A percentile compares a stretch with the other conserved stretches of the same genome.
Conservation (phyloP, 2,888 invertebrate species). For the Saturnia japonica region DNA sequence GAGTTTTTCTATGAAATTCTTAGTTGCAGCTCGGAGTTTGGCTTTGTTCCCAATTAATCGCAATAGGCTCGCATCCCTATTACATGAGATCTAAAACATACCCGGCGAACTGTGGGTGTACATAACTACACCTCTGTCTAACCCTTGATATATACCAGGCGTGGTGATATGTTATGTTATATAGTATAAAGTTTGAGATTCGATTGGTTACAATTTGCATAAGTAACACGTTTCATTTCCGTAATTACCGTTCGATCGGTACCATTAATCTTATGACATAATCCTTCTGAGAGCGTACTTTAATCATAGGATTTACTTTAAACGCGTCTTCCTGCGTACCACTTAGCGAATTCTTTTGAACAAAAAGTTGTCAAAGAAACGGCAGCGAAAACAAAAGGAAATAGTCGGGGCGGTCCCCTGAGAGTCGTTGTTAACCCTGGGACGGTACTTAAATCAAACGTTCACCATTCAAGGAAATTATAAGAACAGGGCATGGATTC, state of each 20-base stretch:
- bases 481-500: constrained; percentile 74
- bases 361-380: constrained; percentile 74
- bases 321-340: constrained; percentile 58
- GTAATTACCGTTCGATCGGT: constrained; percentile 68
- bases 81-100: too few relatives aligned
- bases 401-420: constrained; percentile 76
- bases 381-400: constrained; percentile 75
- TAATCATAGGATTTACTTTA: constrained; percentile 69
- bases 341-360: constrained; percentile 67
- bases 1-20: too few relatives aligned
- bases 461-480: constrained; percentile 79
- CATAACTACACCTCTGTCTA: too few relatives aligned
- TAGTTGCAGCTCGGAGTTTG: too few relatives aligned
- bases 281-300: constrained; percentile 62
- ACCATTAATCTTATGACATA: constrained; percentile 64
- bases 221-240: constrained; percentile 68
- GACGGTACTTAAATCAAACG: constrained; percentile 81
- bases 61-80: too few relatives aligned
- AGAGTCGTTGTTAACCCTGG: constrained; percentile 72
- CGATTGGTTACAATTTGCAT: constrained; percentile 62
- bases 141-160: too few relatives aligned
- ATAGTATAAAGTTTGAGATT: constrained; percentile 25
- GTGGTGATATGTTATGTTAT: too few relatives aligned
- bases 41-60: too few relatives aligned
- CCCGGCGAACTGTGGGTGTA: too few relatives aligned